Conservation (phyloP, 2,113 vertebrate species). For the Rhinopithecus roxellana region DNA sequence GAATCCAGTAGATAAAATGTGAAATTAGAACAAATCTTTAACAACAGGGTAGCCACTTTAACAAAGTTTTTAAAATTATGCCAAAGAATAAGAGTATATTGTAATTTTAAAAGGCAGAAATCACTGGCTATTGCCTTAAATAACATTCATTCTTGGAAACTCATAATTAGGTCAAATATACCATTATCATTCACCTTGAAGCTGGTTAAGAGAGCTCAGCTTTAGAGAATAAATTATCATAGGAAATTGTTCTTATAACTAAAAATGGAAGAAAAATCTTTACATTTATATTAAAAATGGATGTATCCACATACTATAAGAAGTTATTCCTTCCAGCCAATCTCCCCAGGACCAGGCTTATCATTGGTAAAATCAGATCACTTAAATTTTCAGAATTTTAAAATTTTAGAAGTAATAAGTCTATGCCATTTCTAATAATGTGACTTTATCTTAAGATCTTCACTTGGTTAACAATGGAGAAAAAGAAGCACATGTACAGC, state of each 20-base stretch:
- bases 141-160: slow-evolving; percentile 17
- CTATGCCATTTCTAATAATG: neutral
- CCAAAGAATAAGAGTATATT: neutral
- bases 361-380: neutral
- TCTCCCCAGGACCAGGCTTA: neutral
- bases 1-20: neutral
- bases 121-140: neutral
- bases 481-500: neutral
- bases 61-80: slow-evolving; percentile 9
- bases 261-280: neutral
- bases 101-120: neutral
- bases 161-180: slow-evolving; percentile 23
- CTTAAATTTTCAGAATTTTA: neutral
- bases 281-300: neutral
- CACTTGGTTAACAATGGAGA: neutral
- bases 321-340: neutral
- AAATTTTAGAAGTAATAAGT: neutral
- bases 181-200: slow-evolving; percentile 35
- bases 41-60: neutral
- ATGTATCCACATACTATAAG: neutral
- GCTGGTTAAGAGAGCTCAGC: slow-evolving; percentile 10
- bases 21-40: slow-evolving; percentile 12
- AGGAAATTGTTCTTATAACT: neutral
- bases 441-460: neutral
- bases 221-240: neutral